phyloP scores from a whole-genome alignment of 1,140 invertebrate genomes.

The Phocides pigmalion region DNA sequence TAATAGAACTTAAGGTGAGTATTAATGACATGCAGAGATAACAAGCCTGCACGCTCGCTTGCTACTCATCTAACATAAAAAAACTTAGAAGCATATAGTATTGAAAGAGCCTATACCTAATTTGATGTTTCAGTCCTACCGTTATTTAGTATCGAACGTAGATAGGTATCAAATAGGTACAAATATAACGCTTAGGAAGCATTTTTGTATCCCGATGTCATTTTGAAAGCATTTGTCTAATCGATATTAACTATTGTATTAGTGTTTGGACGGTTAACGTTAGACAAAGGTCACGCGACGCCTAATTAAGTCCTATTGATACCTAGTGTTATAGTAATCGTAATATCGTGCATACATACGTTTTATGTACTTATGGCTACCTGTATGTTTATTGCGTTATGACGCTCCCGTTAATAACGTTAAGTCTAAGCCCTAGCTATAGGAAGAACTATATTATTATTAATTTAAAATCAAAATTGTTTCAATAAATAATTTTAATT shows the following conservation, averaged over 20 bases:
- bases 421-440: slow-evolving; percentile 76
- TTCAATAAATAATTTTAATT: slow-evolving; percentile 83
- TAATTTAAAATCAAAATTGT: slow-evolving; percentile 79
- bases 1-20: too few species aligned
- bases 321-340: slow-evolving; percentile 56
- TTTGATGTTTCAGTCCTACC: slow-evolving; percentile 45
- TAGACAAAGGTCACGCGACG: slow-evolving; percentile 47
- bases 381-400: slow-evolving; percentile 63
- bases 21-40: too few species aligned
- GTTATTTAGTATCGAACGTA: slow-evolving; percentile 47
- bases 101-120: background rate
- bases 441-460: slow-evolving; percentile 73
- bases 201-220: slow-evolving; percentile 61
- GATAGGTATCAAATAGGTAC: slow-evolving; percentile 69
- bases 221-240: slow-evolving; percentile 65
- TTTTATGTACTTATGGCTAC: slow-evolving; percentile 71
- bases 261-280: slow-evolving; percentile 50
- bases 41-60: too few species aligned
- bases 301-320: slow-evolving; percentile 68
- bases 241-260: slow-evolving; percentile 49
- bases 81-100: too few species aligned
- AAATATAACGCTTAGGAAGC: slow-evolving; percentile 58
- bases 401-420: slow-evolving; percentile 59
- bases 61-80: too few species aligned
- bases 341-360: slow-evolving; percentile 37